These are phyloP conservation scores for Epinephelus cyanopodus DNA, from an alignment of 2,113 vertebrate genomes.

Conservation along the genomic window DNA sequence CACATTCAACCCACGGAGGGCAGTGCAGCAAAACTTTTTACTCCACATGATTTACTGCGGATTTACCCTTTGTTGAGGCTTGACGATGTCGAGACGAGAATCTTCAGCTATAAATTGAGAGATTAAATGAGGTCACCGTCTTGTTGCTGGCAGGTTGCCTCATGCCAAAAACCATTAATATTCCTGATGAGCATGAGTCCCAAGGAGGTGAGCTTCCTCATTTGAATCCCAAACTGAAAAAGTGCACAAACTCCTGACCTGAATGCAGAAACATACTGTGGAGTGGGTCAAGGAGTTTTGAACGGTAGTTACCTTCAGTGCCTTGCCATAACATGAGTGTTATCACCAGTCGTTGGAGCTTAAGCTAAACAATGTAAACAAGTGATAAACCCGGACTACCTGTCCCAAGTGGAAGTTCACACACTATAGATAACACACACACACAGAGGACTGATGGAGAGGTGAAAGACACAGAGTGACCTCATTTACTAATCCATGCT, in stretches of 20 bases:
- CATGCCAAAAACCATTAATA: constrained; percentile 26
- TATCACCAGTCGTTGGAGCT: constrained; percentile 25
- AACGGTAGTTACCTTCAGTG: constrained; percentile 59
- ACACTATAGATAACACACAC: constrained; percentile 42
- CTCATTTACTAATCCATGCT: constrained; percentile 38
- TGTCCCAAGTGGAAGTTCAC: constrained; percentile 22
- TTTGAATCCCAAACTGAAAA: constrained; percentile 16
- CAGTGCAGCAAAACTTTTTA: neutral
- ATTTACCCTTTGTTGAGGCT: constrained; percentile 13
- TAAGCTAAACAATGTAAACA: constrained; percentile 66
- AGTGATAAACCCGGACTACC: constrained; percentile 26
- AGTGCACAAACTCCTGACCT: neutral
- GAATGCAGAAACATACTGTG: neutral
- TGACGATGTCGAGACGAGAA: neutral
- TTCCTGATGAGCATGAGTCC: constrained; percentile 16
- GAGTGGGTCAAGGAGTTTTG: constrained; percentile 19
- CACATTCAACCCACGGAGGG: neutral
- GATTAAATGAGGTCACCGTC: constrained; percentile 37
- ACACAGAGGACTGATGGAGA: neutral
- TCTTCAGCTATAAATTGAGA: constrained; percentile 23
- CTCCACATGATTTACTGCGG: neutral
- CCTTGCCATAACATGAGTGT: constrained; percentile 5
- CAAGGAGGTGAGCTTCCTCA: neutral
- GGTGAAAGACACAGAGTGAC: constrained; percentile 36
- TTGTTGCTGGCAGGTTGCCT: constrained; percentile 35